Evolutionary conservation across 2,113 vertebrate species (phyloP), one percentile per base, ranked within the genome.

Genomic region (Tupaia chinensis): DNA sequence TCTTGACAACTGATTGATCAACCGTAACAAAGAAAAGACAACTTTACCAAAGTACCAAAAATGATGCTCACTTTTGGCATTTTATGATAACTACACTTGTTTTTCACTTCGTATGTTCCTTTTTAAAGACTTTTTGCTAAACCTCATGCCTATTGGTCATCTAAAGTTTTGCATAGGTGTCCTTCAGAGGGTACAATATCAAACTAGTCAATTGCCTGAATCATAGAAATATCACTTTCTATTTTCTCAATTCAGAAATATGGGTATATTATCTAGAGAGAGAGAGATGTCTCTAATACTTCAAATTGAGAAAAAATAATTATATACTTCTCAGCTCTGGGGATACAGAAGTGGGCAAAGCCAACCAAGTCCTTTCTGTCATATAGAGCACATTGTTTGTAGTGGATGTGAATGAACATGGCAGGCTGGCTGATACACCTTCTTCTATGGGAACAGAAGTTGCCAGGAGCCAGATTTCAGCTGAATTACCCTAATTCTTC

Each of bases 211-310:
- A 60, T 29, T 68, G 69, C 19, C 29, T 73, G 25, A 82, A 58
- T 84, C 77, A 90, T 15, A 79, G 61, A 87, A 79, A 83, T 58
- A n/a, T 29, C n/a, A 68, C 11, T 78, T 89, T 92, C 19, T 93
- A 0, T 77, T 63, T 81, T 53, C 77, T 91, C 29, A 22, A 20
- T 69, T 92, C 29, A 87, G 63, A 89, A 91, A 83, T 69, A n/a
- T 20, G 79, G 63, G 15, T 58, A 19, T 5, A 34, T 89, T 70
- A 58, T 74, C 44, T 83, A 70, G 60, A 60, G 72, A 68, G 92
- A 20, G 19, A 23, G 65, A 54, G 32, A 29, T 29, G 5, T 92
- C 25, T 92, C 53, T 83, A 70, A 63, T 22, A 66, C 11, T 76
- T 29, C 0, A 13, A 56, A 29, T 69, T 61, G 4, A 68, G 44